Conservation (phyloP, 1,140 invertebrate species). For the Amphibalanus amphitrite region DNA sequence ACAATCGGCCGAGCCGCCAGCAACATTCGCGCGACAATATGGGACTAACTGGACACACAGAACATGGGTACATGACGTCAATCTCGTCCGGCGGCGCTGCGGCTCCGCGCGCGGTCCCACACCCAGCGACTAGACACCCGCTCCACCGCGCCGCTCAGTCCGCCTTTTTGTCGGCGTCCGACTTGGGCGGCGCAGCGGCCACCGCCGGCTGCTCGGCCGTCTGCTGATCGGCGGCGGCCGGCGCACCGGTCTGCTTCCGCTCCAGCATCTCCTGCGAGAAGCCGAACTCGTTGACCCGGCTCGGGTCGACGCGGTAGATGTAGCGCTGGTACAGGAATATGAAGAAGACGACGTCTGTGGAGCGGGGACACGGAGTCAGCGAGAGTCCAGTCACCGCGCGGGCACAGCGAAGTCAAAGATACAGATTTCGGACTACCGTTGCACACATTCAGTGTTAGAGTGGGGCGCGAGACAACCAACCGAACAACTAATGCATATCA, state of each 20-base stretch:
- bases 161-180: not conserved
- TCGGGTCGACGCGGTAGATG: conserved; percentile 92
- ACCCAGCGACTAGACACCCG: not conserved
- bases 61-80: not conserved
- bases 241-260: not conserved
- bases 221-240: not conserved
- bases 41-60: too few species aligned
- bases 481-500: too few species aligned
- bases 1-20: too few species aligned
- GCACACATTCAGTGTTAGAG: too few species aligned
- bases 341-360: conserved; percentile 92
- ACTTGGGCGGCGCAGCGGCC: not conserved
- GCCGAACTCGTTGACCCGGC: conserved; percentile 91
- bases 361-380: too few species aligned
- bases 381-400: too few species aligned
- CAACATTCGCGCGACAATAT: too few species aligned
- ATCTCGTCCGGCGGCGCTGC: not conserved
- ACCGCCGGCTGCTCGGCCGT: not conserved
- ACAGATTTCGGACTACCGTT: too few species aligned
- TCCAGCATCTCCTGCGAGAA: conserved; percentile 35
- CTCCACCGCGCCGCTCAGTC: not conserved
- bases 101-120: not conserved
- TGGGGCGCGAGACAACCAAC: too few species aligned
- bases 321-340: conserved; percentile 96
- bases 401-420: too few species aligned